Base-by-base conservation (phyloP, 1,140 invertebrate genomes). In the Hyles euphorbiae region DNA sequence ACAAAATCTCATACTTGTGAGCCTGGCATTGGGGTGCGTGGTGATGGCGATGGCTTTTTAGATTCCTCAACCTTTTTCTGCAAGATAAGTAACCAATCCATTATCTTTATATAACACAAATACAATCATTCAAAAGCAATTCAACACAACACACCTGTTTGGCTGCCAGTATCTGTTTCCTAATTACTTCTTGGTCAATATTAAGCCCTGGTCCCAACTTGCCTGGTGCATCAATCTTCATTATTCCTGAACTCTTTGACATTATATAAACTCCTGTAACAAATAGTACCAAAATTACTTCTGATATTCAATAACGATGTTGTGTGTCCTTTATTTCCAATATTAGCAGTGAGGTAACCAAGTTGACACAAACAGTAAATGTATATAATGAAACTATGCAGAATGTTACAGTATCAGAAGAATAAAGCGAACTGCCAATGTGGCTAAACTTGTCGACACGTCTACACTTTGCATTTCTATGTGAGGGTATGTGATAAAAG, bases 191-290 rank as follows among this genome's bases (percentile, higher is more conserved):
- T 69, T 89, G 87, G 55, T 90, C 88, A 58, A 90, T 85, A 57
- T 88, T 89, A n/a, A 89, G 63, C 2, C 89, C 87, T 1, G 87
- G 87, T 9, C 88, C 88, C n/a, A 92, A 68, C 74, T 92, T 92
- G 8, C 91, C 91, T 12, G 92, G 90, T 0, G 93, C 92, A 70
- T 93, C 92, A 11, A 93, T 83, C 73, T 93, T 93, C 75, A 93
- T 92, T 46, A 93, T 93, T 11, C 92, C 93, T 43, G 93, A 93
- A 65, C 93, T 94, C 72, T 93, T 92, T 2, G 93, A 94, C 92
- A 95, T 94, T 22, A 94, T 93, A 68, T 94, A 94, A 8, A 94
- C 92, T 61, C 93, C 93, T 65, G 89, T 83, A 72, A 73, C 43
- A 68, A 70, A 63, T 22, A 52, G 34, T 48, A 48, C 5, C 5